Conservation (phyloP, 2,113 vertebrate species). For the Etia nguti region DNA sequence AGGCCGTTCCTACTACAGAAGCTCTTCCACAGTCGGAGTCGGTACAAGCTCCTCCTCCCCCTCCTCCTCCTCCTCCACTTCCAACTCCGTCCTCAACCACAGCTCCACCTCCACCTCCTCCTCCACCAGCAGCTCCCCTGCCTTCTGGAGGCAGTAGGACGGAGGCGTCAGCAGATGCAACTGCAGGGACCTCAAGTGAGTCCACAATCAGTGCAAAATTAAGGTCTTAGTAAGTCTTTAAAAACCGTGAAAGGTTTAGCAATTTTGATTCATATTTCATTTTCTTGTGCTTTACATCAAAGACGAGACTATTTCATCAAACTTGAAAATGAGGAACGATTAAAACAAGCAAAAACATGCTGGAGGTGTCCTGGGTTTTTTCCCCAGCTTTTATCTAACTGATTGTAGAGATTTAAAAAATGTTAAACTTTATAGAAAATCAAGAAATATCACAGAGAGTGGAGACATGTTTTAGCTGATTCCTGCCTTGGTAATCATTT, state of each 20-base stretch:
- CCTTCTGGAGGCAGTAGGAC: not conserved
- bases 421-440: accelerated
- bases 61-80: not conserved
- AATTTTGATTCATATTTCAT: not conserved
- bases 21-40: not conserved
- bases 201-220: not conserved
- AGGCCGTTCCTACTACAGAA: not conserved
- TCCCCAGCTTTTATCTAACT: not conserved
- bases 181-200: slow-evolving; percentile 23
- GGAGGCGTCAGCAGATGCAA: not conserved
- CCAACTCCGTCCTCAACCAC: not conserved
- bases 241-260: not conserved
- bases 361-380: not conserved
- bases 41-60: not conserved
- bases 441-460: not conserved
- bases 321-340: not conserved
- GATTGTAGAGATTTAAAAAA: not conserved
- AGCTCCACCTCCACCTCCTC: slow-evolving; percentile 6
- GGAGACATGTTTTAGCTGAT: not conserved
- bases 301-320: not conserved
- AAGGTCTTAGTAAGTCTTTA: not conserved
- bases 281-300: not conserved
- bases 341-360: not conserved
- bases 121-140: slow-evolving; percentile 18
- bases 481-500: not conserved